These are phyloP conservation scores for Gorsachius magnificus DNA, from an alignment of 2,797 vertebrate species.

Conservation along the genomic window DNA sequence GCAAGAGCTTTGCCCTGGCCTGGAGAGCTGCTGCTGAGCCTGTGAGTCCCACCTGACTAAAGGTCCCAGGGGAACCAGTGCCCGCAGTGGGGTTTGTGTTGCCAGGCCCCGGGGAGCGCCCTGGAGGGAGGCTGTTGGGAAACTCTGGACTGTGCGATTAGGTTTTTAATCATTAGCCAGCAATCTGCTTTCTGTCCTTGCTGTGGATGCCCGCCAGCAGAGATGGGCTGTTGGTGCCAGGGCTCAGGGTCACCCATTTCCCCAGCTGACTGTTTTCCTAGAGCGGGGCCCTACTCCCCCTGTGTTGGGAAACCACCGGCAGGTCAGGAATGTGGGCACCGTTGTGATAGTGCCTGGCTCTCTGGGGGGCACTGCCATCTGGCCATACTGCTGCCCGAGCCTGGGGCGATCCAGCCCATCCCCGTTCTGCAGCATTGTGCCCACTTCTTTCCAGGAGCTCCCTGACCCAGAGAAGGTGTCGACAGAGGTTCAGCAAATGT, in stretches of 20 bases:
- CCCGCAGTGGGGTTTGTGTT: background rate
- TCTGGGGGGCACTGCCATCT: background rate
- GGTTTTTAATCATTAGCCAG: constrained; percentile 51
- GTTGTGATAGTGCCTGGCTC: fast-evolving
- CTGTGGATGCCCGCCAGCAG: background rate
- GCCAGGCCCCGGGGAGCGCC: background rate
- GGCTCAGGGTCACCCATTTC: background rate
- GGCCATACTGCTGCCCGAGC: background rate
- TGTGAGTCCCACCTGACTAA: fast-evolving
- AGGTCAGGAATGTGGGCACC: fast-evolving
- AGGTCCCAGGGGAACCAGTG: background rate
- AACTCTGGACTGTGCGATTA: background rate
- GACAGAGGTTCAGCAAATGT: constrained; percentile 94
- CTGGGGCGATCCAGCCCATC: fast-evolving
- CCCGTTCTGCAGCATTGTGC: fast-evolving
- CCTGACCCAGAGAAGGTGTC: constrained; percentile 89
- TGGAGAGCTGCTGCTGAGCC: background rate
- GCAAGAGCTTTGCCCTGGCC: background rate
- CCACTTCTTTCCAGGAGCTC: constrained; percentile 80
- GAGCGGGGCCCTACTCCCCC: background rate
- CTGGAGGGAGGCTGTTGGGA: background rate
- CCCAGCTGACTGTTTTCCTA: background rate
- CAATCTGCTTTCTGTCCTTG: background rate
- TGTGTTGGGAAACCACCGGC: fast-evolving
- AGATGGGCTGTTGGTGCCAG: background rate